Evolutionary conservation across 2,113 vertebrate species (phyloP).

Genomic region (Petrocephalus zakoni): DNA sequence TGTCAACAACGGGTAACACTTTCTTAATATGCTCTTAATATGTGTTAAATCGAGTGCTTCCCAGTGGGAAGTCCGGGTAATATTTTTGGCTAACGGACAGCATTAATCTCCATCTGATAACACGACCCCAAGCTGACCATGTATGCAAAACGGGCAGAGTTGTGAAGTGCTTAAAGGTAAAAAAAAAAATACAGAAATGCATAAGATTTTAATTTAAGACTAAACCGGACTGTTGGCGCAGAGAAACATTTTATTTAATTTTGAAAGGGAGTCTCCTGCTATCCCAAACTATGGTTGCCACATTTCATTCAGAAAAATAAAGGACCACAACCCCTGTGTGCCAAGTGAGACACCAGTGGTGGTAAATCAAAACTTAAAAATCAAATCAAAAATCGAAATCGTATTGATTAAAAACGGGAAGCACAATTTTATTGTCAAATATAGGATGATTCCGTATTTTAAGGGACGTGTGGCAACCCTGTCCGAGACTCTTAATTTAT

Average conservation of each 20-base stretch:
- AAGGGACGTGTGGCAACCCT: too few relatives aligned
- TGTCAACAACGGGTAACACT: neutral
- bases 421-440: too few relatives aligned
- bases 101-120: neutral
- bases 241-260: neutral
- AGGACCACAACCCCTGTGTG: too few relatives aligned
- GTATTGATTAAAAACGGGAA: too few relatives aligned
- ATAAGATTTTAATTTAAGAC: neutral
- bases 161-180: neutral
- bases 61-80: neutral
- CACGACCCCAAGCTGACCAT: neutral
- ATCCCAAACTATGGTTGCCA: too few relatives aligned
- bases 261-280: neutral
- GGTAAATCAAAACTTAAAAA: too few relatives aligned
- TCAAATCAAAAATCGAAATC: too few relatives aligned
- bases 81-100: neutral
- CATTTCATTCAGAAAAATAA: too few relatives aligned
- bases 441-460: too few relatives aligned
- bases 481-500: neutral
- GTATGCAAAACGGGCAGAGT: neutral
- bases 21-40: neutral
- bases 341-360: too few relatives aligned
- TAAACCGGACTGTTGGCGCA: neutral
- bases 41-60: neutral
- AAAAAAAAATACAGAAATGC: neutral